phyloP scores from a whole-genome alignment of 2,888 invertebrate genomes.

The Hirtodrosophila alboralis region DNA sequence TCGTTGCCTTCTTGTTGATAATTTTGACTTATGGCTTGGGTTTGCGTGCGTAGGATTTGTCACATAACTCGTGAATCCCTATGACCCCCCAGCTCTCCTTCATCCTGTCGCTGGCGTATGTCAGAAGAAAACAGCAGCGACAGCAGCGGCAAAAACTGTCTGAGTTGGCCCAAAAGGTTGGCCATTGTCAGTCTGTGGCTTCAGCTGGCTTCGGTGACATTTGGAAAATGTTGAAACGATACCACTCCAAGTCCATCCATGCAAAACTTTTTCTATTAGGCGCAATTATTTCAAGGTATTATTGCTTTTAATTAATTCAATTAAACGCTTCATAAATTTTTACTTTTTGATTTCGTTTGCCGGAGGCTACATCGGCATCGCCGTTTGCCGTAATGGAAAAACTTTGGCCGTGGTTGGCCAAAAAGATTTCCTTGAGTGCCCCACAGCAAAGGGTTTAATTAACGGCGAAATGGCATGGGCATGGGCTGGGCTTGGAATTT shows the following conservation, averaged over 20 bases:
- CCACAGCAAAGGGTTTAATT: slow-evolving; percentile 76
- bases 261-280: slow-evolving; percentile 76
- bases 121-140: slow-evolving; percentile 30
- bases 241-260: slow-evolving; percentile 16
- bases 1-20: slow-evolving; percentile 81
- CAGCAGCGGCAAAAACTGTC: neutral
- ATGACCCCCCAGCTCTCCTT: neutral
- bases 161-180: slow-evolving; percentile 27
- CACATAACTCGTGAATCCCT: slow-evolving; percentile 65
- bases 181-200: slow-evolving; percentile 26
- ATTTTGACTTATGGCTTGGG: slow-evolving; percentile 82
- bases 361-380: slow-evolving; percentile 39
- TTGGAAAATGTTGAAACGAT: slow-evolving; percentile 5
- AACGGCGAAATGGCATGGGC: slow-evolving; percentile 65
- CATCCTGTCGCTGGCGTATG: slow-evolving; percentile 28
- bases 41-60: slow-evolving; percentile 72
- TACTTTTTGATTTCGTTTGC: slow-evolving; percentile 79
- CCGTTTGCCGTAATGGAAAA: slow-evolving; percentile 74
- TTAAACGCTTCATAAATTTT: slow-evolving; percentile 84
- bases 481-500: slow-evolving; percentile 51
- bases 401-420: slow-evolving; percentile 70
- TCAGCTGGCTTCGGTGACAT: neutral
- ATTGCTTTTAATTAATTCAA: slow-evolving; percentile 83
- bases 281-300: slow-evolving; percentile 78
- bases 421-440: slow-evolving; percentile 45